Conservation (phyloP, 2,113 vertebrate genomes). For the Tylochromis polylepis region DNA sequence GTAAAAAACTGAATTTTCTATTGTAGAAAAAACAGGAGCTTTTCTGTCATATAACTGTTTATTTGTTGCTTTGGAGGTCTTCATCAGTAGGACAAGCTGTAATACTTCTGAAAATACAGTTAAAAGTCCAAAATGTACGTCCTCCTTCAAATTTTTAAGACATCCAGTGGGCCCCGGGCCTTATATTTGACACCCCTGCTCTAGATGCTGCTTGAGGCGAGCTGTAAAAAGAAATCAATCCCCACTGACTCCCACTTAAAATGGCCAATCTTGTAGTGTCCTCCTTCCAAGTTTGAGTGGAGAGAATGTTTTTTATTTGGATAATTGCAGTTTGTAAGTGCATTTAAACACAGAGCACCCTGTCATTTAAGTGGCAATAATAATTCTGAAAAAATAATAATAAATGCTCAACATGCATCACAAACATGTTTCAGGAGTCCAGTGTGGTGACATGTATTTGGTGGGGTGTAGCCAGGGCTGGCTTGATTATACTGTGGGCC, state of each 20-base stretch:
- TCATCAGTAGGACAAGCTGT: not conserved
- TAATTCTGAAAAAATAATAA: not conserved
- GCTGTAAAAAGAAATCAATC: not conserved
- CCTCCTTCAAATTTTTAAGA: accelerated
- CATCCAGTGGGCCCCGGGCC: accelerated
- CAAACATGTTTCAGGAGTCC: not conserved
- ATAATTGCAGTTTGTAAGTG: not conserved
- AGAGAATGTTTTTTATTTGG: not conserved
- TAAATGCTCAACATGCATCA: not conserved
- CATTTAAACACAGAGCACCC: not conserved
- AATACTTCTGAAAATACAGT: not conserved
- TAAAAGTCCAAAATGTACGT: not conserved
- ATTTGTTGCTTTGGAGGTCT: not conserved
- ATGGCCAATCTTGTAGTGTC: not conserved
- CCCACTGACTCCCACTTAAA: accelerated
- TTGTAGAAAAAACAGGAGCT: not conserved
- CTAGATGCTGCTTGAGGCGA: not conserved
- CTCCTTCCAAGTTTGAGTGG: not conserved
- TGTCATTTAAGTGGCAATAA: not conserved
- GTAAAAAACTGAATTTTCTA: accelerated
- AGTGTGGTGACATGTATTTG: not conserved
- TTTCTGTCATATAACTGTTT: no score
- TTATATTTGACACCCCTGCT: not conserved
- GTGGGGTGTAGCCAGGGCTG: not conserved
- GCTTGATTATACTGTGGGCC: not conserved